These are phyloP conservation scores for Trichechus manatus DNA, from an alignment of 2,113 vertebrate genomes.

Conservation along the genomic window DNA sequence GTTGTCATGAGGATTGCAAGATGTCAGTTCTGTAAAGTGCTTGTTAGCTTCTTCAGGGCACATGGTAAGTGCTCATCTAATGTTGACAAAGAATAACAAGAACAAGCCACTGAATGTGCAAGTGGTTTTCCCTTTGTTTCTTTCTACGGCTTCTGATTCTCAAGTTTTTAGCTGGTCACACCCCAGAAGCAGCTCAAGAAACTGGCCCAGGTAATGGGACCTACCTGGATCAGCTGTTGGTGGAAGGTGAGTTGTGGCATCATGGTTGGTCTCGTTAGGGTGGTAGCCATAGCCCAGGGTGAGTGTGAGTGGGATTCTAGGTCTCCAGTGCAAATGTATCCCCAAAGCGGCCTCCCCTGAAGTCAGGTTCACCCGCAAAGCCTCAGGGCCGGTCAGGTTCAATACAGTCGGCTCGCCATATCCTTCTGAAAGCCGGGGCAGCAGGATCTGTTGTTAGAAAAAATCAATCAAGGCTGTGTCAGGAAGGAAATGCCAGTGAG, in stretches of 20 bases:
- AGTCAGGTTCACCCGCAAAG: slow-evolving; percentile 92
- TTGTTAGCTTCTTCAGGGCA: not conserved
- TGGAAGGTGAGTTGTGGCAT: slow-evolving; percentile 79
- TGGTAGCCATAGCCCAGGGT: slow-evolving; percentile 91
- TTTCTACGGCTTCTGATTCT: not conserved
- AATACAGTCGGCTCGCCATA: slow-evolving; percentile 89
- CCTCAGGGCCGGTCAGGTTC: slow-evolving; percentile 90
- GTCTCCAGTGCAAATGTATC: slow-evolving; percentile 91
- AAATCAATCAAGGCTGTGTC: not conserved
- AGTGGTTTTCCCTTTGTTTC: not conserved
- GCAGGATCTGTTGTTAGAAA: slow-evolving; percentile 89
- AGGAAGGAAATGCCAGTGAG: not conserved
- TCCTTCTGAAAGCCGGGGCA: slow-evolving; percentile 88
- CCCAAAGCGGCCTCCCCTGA: slow-evolving; percentile 90
- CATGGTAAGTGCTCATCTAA: not conserved
- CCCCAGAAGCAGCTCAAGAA: not conserved
- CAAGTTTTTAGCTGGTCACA: not conserved
- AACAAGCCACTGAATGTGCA: not conserved
- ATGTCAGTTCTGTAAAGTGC: not conserved
- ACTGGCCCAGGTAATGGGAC: not conserved
- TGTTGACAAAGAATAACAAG: not conserved
- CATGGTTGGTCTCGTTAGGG: slow-evolving; percentile 90
- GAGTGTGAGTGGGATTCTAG: slow-evolving; percentile 88
- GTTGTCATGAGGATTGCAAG: not conserved
- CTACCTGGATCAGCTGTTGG: slow-evolving; percentile 17